Evolutionary conservation across 2,888 invertebrate genomes (phyloP).

Genomic region (Lamellibrachia satsuma): DNA sequence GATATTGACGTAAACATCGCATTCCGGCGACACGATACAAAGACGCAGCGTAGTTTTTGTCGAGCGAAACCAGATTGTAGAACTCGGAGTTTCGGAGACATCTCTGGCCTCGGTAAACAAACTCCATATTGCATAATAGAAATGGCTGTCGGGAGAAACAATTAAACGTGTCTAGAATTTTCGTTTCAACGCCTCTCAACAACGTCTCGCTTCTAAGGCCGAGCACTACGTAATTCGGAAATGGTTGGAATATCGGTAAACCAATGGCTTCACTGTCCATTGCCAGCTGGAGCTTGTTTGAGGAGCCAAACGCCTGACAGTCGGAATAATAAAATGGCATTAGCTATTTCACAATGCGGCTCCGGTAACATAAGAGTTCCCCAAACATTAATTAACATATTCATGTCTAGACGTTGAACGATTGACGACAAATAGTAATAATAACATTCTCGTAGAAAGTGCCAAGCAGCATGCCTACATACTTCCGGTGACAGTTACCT

Average conservation of each 20-base stretch:
- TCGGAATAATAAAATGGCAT: too few relatives aligned
- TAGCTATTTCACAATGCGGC: too few relatives aligned
- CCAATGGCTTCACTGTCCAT: neutral
- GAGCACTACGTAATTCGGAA: too few relatives aligned
- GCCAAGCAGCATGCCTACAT: too few relatives aligned
- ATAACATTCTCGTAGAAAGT: too few relatives aligned
- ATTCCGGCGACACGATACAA: neutral
- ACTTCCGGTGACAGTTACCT: too few relatives aligned
- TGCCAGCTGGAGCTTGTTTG: too few relatives aligned
- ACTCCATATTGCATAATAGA: neutral
- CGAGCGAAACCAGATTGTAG: neutral
- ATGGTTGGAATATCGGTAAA: neutral
- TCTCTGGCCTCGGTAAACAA: constrained; percentile 3
- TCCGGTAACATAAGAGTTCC: too few relatives aligned
- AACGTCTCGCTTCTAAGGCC: neutral
- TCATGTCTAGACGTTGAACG: too few relatives aligned
- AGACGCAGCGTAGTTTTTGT: neutral
- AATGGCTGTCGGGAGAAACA: neutral
- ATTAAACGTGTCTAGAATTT: neutral
- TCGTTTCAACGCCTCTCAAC: neutral
- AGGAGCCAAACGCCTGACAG: too few relatives aligned
- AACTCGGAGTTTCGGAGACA: neutral
- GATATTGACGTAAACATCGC: neutral
- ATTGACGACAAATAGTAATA: too few relatives aligned
- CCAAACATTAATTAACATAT: too few relatives aligned